phyloP scores from a whole-genome alignment of 2,888 invertebrate genomes.

The Zootermopsis nevadensis region DNA sequence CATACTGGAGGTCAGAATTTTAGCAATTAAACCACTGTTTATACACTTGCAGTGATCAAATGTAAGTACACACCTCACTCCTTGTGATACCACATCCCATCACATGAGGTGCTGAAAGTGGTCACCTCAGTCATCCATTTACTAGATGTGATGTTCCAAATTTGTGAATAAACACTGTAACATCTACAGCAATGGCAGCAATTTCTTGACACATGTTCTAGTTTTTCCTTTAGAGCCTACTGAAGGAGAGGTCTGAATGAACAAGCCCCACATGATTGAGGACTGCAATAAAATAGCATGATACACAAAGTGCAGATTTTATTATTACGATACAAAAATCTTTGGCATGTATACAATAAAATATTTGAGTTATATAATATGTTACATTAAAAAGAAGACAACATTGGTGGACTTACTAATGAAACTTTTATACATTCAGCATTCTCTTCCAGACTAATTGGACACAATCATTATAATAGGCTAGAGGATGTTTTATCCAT shows the following conservation, averaged over 20 bases:
- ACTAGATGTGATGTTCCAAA: too few relatives aligned
- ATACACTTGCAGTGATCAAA: too few relatives aligned
- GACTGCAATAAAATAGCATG: neutral
- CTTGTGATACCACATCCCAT: too few relatives aligned
- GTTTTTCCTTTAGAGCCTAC: too few relatives aligned
- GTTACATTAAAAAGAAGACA: slow-evolving; percentile 23
- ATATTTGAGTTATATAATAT: slow-evolving; percentile 45
- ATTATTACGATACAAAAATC: slow-evolving; percentile 49
- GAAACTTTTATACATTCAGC: slow-evolving; percentile 16
- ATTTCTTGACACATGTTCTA: too few relatives aligned
- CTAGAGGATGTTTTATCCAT: neutral
- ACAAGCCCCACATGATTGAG: neutral
- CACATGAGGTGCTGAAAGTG: too few relatives aligned
- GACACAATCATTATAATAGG: slow-evolving; percentile 11
- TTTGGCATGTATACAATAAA: slow-evolving; percentile 52
- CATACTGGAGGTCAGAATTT: too few relatives aligned
- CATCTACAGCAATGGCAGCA: too few relatives aligned
- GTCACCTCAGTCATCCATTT: too few relatives aligned
- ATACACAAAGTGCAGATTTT: slow-evolving; percentile 45
- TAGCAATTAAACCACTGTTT: too few relatives aligned
- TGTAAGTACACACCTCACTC: too few relatives aligned
- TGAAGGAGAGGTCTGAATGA: neutral
- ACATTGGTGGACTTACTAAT: neutral
- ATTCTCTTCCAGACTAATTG: neutral
- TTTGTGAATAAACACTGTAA: too few relatives aligned